These are phyloP conservation scores for Formica exsecta DNA, from an alignment of 1,140 invertebrate genomes.

Conservation along the genomic window DNA sequence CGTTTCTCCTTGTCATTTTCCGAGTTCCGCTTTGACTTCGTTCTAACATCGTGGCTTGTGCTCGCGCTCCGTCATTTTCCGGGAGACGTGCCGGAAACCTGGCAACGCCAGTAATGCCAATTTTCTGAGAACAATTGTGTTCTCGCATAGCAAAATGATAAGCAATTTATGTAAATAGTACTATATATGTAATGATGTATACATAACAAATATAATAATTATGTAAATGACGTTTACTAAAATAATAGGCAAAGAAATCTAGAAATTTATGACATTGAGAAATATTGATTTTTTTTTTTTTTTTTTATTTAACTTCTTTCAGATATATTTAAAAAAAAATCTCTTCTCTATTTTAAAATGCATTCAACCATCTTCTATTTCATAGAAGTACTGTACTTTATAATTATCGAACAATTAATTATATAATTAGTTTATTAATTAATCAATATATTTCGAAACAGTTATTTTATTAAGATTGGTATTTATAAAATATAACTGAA, in stretches of 20 bases:
- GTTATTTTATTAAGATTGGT: background rate
- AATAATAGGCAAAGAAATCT: constrained; percentile 34
- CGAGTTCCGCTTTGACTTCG: constrained; percentile 54
- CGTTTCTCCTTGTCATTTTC: constrained; percentile 79
- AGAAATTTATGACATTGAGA: background rate
- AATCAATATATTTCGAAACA: background rate
- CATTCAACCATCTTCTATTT: too few species aligned
- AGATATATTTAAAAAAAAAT: background rate
- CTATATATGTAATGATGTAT: too few species aligned
- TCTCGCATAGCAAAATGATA: constrained; percentile 21
- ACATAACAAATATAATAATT: background rate
- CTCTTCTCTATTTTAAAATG: background rate
- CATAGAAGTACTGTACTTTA: background rate
- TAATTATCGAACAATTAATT: background rate
- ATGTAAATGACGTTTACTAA: background rate
- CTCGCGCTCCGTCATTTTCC: constrained; percentile 27
- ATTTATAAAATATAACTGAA: background rate
- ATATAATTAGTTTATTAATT: background rate
- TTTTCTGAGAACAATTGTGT: constrained; percentile 26
- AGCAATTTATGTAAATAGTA: constrained; percentile 6
- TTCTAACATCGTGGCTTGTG: constrained; percentile 20
- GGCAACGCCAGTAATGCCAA: constrained; percentile 24
- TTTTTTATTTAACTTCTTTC: background rate
- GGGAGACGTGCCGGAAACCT: constrained; percentile 37
- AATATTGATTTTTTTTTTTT: too few species aligned